Percentiles rank a stretch among this genome's conserved stretches.
Evolutionary conservation across 2,797 vertebrate species (phyloP).

Genomic region (Anguilla marmorata): DNA sequence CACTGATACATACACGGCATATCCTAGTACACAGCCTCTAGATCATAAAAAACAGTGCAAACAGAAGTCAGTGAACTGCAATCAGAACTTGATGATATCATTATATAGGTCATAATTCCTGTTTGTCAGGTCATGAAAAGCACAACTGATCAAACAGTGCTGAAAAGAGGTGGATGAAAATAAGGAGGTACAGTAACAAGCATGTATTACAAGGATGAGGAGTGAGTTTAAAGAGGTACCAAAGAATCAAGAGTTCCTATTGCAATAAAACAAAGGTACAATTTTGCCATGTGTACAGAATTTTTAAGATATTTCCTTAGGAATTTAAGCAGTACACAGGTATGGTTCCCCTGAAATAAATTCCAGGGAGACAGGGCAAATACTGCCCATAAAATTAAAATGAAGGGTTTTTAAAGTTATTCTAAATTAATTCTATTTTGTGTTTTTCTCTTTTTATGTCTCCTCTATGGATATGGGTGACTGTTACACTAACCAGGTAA

Average conservation of each 20-base stretch:
- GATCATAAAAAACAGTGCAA: constrained; percentile 9
- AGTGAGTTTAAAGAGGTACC: not conserved
- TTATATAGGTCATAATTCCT: not conserved
- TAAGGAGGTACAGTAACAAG: not conserved
- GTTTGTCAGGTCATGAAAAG: not conserved
- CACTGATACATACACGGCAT: not conserved
- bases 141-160: not conserved
- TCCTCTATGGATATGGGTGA: constrained; percentile 16
- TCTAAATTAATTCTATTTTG: constrained; percentile 16
- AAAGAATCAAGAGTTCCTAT: not conserved
- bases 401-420: not conserved
- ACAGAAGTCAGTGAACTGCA: not conserved
- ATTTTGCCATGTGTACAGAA: not conserved
- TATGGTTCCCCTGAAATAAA: not conserved
- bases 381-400: not conserved
- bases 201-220: not conserved
- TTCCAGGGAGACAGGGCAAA: not conserved
- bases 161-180: not conserved
- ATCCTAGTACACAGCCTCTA: not conserved
- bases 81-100: not conserved
- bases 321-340: not conserved
- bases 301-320: not conserved
- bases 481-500: constrained; percentile 60
- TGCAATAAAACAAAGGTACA: not conserved
- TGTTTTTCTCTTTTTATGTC: constrained; percentile 37